Evolutionary conservation across 2,888 invertebrate genomes (phyloP), one percentile per base, ranked within the genome.

Genomic region (Podabrus alpinus): DNA sequence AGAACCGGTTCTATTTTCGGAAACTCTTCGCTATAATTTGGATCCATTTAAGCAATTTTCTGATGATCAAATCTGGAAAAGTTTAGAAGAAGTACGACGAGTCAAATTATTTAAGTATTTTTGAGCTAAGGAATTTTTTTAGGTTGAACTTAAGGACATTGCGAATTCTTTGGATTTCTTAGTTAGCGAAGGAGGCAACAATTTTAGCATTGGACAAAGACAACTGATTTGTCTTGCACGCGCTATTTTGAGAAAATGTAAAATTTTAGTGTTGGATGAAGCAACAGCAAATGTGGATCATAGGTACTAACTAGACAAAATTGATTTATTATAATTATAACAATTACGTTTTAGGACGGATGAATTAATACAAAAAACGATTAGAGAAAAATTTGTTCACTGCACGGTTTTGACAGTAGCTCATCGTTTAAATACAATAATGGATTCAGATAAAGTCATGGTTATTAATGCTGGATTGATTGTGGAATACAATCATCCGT

Each of bases 221-320:
- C 97, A 97, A 85, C 88, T 97, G 66, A 88, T 97, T 70, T 97
- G 97, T 83, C 88, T 97, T 72, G 97, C 96, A 9, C 89, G 95
- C 79, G 97, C 97, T 0, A 93, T 97, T 78, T 89, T 97, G 1
- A 89, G 93, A 61, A 92, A 93, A 82, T 94, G 93, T 82, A 93
- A 91, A 81, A 92, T 97, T 79, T 89, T 97, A 2, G 92, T 97
- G 21, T 88, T 97, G 64, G 97, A 97, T 82, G 97, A 97, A 88
- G 97, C 97, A 15, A 97, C 97, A 0, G 96, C 97, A 4, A 97
- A 96, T 85, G 95, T 97, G 0, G 96, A 97, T 87, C 94, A 93
- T 71, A 92, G 92, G 94, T 94, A n/a, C n/a, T n/a, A 88, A 66
- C 11, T 45, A 66, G 45, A 3, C 2, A 45, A n/a, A 7, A 73